Evolutionary conservation across 37 sponge, comb jelly and placozoan species (phyloP), one percentile per base, ranked within the genome.

Genomic region (Mnemiopsis leidyi): DNA sequence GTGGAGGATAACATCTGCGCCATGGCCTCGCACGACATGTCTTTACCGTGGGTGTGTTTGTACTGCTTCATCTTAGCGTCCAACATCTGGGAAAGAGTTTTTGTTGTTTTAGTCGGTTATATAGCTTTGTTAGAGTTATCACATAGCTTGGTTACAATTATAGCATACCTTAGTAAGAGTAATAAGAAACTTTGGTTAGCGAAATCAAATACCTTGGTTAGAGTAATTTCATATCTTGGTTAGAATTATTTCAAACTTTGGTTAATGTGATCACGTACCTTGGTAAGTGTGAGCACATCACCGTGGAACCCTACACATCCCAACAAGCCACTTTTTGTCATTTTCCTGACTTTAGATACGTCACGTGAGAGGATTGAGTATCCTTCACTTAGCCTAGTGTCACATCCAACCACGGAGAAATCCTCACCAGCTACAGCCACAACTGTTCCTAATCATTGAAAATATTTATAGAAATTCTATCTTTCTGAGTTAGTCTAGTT

Each of bases 301-400:
- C 98, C 98, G 92, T 98, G 98, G 93, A 98, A 98, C 38, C 98
- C 98, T 95, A 95, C 95, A 38, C 96, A 96, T 0, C 98, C 98
- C 34, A 97, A 83, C 23, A 95, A 75, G 28, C 94, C 37, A 68
- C 31, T 32, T 39, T 93, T 35, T 33, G 24, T 48, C 94, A 97
- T 93, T 71, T 95, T 76, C 94, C 95, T 96, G 0, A 98, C 95
- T 94, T 98, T 98, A 7, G 98, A 96, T 0, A 48, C 48, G 36
- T 97, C 96, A 48, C 98, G 39, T 38, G 96, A 76, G 71, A 96
- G 95, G 28, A 98, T 98, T 67, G 92, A 94, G 83, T 94, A 98
- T 1, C 97, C 96, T 92, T 98, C 98, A 38, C 98, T 98, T 69
- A 98, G 95, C 33, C 98, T 69, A 24, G 95, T 96, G 94, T 98